Conservation (phyloP, 2,888 invertebrate species). For the Mystacides longicornis region DNA sequence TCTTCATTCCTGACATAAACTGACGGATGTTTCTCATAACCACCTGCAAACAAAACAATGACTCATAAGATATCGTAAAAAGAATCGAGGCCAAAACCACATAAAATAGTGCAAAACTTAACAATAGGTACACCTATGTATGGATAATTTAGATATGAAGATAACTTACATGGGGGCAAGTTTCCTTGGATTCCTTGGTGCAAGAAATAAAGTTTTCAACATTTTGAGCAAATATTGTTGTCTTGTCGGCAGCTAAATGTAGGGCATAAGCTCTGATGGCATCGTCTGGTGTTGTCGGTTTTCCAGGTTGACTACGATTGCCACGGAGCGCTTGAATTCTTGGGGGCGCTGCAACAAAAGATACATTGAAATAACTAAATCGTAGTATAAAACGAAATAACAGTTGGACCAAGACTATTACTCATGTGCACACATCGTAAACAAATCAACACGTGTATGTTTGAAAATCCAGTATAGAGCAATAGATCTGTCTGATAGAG, state of each 20-base stretch:
- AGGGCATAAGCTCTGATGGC: constrained; percentile 71
- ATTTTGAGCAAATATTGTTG: constrained; percentile 86
- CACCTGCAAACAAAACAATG: constrained; percentile 42
- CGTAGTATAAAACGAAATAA: too few relatives aligned
- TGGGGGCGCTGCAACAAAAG: constrained; percentile 59
- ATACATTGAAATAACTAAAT: too few relatives aligned
- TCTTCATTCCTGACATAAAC: constrained; percentile 98
- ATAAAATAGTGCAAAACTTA: too few relatives aligned
- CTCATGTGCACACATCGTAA: too few relatives aligned
- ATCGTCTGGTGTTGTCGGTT: constrained; percentile 57
- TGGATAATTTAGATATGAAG: too few relatives aligned
- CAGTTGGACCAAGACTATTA: too few relatives aligned
- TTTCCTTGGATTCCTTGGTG: constrained; percentile 83
- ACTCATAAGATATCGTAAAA: too few relatives aligned
- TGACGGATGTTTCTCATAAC: constrained; percentile 89
- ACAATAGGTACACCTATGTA: too few relatives aligned
- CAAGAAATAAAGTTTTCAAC: constrained; percentile 91
- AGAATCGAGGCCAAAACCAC: too few relatives aligned
- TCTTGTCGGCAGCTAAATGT: constrained; percentile 73
- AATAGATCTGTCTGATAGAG: too few relatives aligned
- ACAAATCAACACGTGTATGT: too few relatives aligned
- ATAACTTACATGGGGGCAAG: constrained; percentile 63
- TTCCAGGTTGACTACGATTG: constrained; percentile 42
- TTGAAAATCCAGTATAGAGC: too few relatives aligned
- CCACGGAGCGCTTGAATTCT: constrained; percentile 63